phyloP scores from a whole-genome alignment of 2,797 vertebrate species.

The Esox masquinongy region DNA sequence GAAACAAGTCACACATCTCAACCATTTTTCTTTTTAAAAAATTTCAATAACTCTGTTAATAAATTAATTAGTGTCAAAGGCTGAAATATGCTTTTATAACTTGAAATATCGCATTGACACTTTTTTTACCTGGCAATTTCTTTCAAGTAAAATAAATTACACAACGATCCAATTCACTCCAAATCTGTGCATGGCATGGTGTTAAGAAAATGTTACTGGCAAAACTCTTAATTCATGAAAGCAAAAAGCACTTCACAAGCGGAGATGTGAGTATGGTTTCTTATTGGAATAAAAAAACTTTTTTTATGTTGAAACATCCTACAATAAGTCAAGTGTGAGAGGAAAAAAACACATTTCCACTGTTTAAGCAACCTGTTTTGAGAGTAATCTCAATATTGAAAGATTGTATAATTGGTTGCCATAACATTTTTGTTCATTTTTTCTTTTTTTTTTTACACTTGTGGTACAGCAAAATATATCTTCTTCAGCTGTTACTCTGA shows the following conservation, averaged over 20 bases:
- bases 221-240: constrained; percentile 79
- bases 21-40: constrained; percentile 55
- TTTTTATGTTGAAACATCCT: constrained; percentile 81
- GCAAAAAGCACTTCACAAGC: constrained; percentile 89
- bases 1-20: constrained; percentile 67
- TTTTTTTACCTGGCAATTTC: constrained; percentile 69
- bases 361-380: constrained; percentile 86
- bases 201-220: constrained; percentile 85
- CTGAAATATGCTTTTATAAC: constrained; percentile 66
- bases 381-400: constrained; percentile 63
- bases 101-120: constrained; percentile 56
- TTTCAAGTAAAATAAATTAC: constrained; percentile 84
- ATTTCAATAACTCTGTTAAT: constrained; percentile 69
- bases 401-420: constrained; percentile 67
- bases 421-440: constrained; percentile 74
- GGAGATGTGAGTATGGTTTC: constrained; percentile 82
- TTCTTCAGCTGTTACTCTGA: constrained; percentile 96
- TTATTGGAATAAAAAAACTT: constrained; percentile 68
- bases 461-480: constrained; percentile 99
- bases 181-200: constrained; percentile 86
- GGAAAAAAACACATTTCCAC: constrained; percentile 81
- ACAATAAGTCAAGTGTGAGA: constrained; percentile 89
- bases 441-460: constrained; percentile 89
- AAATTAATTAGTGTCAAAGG: constrained; percentile 79
- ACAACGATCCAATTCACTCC: constrained; percentile 79